A percentile compares a stretch with the other conserved stretches of the same genome.
Conservation (phyloP, 2,113 vertebrate species). For the Heliornis fulica region DNA sequence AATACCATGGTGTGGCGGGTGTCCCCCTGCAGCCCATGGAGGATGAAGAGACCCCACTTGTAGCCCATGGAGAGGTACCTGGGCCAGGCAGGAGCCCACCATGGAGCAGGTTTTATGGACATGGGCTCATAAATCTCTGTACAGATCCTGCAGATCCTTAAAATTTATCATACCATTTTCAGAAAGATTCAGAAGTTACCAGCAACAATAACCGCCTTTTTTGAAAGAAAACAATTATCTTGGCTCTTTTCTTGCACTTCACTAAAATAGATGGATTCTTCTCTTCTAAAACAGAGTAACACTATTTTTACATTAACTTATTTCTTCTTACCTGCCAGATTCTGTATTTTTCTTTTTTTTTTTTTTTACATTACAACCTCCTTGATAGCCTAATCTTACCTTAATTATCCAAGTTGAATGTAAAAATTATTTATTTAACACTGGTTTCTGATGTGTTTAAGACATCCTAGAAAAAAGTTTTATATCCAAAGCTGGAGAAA, state of each 20-base stretch:
- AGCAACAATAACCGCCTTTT: neutral
- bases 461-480: neutral
- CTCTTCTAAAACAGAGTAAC: neutral
- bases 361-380: neutral
- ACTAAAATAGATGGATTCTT: neutral
- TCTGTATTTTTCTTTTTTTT: neutral
- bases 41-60: no score
- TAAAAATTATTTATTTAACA: neutral
- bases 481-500: neutral
- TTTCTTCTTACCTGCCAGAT: neutral
- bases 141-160: neutral
- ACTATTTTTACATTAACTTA: neutral
- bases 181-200: neutral
- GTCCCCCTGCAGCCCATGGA: no score
- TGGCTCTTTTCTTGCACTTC: neutral
- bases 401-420: neutral
- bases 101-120: neutral
- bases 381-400: neutral
- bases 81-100: no score
- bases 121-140: neutral
- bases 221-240: neutral
- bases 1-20: no score
- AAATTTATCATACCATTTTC: neutral
- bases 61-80: no score
- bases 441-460: neutral